Conservation (phyloP, 2,113 vertebrate species). For the Lontra canadensis region DNA sequence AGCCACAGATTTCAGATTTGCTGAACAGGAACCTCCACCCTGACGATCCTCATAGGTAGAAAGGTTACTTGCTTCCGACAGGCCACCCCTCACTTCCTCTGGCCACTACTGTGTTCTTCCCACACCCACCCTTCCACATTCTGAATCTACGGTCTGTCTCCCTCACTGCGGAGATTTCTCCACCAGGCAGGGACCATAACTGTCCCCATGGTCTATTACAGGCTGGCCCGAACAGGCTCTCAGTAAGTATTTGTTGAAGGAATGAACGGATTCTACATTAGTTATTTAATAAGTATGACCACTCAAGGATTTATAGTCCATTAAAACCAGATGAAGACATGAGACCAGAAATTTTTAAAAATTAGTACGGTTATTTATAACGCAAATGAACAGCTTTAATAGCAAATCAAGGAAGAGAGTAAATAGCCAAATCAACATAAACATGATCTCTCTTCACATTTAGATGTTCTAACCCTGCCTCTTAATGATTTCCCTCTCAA, state of each 20-base stretch:
- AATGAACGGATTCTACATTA: not conserved
- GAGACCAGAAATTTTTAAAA: not conserved
- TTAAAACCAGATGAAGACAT: conserved; percentile 28
- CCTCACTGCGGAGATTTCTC: not conserved
- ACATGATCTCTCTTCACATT: not conserved
- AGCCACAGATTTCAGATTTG: not conserved
- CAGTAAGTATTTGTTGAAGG: conserved; percentile 19
- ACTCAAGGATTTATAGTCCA: conserved; percentile 20
- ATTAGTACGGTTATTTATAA: conserved; percentile 6
- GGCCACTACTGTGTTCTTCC: not conserved
- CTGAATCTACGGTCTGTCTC: not conserved
- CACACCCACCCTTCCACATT: too few species aligned
- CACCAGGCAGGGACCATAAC: too few species aligned
- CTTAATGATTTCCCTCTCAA: not conserved
- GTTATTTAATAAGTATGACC: conserved; percentile 30
- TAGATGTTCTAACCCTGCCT: not conserved
- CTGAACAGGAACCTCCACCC: not conserved
- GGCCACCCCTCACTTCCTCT: not conserved
- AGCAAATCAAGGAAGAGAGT: not conserved
- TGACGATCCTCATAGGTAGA: not conserved
- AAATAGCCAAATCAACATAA: not conserved
- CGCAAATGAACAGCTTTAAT: not conserved
- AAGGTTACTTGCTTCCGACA: not conserved
- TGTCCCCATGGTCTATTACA: not conserved
- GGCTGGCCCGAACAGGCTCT: not conserved